These are phyloP conservation scores for Puffinus mauretanicus DNA, from an alignment of 2,113 vertebrate genomes.

Conservation along the genomic window DNA sequence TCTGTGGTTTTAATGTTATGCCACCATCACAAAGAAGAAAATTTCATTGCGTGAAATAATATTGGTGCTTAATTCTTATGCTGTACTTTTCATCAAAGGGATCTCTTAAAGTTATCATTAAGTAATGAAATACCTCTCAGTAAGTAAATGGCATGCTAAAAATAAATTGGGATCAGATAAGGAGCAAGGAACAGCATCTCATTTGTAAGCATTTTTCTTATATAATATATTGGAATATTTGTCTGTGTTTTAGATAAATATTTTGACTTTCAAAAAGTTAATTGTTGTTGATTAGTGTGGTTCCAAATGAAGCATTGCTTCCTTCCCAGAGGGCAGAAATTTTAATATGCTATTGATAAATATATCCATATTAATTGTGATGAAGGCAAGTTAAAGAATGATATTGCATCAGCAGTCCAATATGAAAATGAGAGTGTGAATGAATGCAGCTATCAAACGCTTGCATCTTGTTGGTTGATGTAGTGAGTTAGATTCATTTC, in stretches of 20 bases:
- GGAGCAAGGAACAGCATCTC: background rate
- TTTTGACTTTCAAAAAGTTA: conserved; percentile 22
- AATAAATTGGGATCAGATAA: background rate
- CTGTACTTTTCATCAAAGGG: background rate
- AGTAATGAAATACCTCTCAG: background rate
- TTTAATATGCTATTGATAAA: conserved; percentile 18
- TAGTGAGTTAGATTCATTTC: background rate
- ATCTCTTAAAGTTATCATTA: background rate
- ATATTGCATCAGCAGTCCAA: background rate
- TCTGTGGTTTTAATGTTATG: background rate
- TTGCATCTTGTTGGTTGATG: background rate
- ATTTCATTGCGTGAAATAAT: background rate
- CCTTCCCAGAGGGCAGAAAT: background rate
- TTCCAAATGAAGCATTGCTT: background rate
- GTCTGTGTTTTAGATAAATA: background rate
- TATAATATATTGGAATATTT: background rate
- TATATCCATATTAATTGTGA: conserved; percentile 8
- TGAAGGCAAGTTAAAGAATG: background rate
- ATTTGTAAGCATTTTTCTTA: background rate
- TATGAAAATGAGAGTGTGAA: background rate
- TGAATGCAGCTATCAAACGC: background rate
- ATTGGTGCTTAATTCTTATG: background rate
- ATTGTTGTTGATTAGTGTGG: background rate
- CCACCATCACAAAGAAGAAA: background rate
- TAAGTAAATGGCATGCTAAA: background rate